Percentiles rank a stretch among this genome's conserved stretches.
Evolutionary conservation across 2,113 vertebrate genomes (phyloP).

Genomic region (Rana temporaria): DNA sequence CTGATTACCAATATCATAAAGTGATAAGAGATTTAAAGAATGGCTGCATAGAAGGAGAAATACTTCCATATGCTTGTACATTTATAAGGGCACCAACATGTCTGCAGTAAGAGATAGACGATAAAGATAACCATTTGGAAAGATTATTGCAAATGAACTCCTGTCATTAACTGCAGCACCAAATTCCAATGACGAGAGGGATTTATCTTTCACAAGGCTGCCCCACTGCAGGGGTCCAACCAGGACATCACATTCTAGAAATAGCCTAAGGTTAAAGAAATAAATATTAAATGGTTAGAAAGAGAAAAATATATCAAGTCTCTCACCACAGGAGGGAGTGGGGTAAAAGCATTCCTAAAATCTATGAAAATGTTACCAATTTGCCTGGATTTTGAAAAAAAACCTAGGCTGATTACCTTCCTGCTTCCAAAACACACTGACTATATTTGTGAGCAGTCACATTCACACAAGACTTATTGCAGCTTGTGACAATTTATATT

Average conservation of each 20-base stretch:
- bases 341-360: constrained; percentile 41
- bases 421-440: constrained; percentile 35
- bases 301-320: constrained; percentile 15
- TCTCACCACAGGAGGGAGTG: constrained; percentile 30
- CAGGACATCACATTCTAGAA: constrained; percentile 28
- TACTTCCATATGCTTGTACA: neutral
- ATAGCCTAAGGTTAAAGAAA: constrained; percentile 42
- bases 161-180: neutral
- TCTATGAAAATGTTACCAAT: constrained; percentile 41
- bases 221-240: neutral
- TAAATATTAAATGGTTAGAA: neutral
- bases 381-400: constrained; percentile 53
- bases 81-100: neutral
- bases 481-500: constrained; percentile 60
- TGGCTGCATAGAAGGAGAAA: neutral
- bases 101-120: constrained; percentile 20
- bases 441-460: constrained; percentile 58
- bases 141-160: neutral
- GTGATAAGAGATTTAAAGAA: too few species aligned
- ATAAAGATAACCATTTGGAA: constrained; percentile 1
- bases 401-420: constrained; percentile 62
- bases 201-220: accelerated
- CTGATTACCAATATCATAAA: too few species aligned
- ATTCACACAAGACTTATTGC: constrained; percentile 57
- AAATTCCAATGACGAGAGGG: constrained; percentile 18